Percentiles rank a stretch among this genome's conserved stretches.
Conservation (phyloP, 1,140 invertebrate species). For the Leptinotarsa defecta region DNA sequence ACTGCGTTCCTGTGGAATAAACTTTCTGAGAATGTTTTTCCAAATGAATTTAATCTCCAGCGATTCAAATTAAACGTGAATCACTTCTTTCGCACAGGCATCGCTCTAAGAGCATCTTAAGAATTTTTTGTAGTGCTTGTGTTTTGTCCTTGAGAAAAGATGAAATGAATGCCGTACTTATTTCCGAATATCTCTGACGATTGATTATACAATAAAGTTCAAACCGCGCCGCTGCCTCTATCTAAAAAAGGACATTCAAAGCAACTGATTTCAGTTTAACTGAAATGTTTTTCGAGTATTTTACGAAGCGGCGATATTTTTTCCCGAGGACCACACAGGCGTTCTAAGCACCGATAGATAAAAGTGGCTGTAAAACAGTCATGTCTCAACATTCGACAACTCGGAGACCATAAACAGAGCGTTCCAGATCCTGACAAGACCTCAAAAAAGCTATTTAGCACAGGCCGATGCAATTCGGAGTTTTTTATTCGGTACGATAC, state of each 20-base stretch:
- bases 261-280: constrained; percentile 17
- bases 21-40: no score
- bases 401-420: constrained; percentile 27
- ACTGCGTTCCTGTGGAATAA: no score
- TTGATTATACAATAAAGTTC: constrained; percentile 15
- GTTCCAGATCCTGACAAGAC: constrained; percentile 22
- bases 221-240: neutral
- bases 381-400: constrained; percentile 34
- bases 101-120: no score
- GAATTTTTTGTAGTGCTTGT: no score
- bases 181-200: constrained; percentile 6
- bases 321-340: constrained; percentile 32
- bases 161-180: neutral
- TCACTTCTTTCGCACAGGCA: no score
- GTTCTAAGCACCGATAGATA: constrained; percentile 35
- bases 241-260: constrained; percentile 14
- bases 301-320: constrained; percentile 11
- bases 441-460: constrained; percentile 22
- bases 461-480: neutral
- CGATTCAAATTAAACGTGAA: no score
- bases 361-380: constrained; percentile 31
- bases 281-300: constrained; percentile 18
- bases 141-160: no score
- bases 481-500: constrained; percentile 3
- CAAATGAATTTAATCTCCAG: no score